Conservation (phyloP, 1,140 invertebrate genomes). For the Halictus rubicundus region DNA sequence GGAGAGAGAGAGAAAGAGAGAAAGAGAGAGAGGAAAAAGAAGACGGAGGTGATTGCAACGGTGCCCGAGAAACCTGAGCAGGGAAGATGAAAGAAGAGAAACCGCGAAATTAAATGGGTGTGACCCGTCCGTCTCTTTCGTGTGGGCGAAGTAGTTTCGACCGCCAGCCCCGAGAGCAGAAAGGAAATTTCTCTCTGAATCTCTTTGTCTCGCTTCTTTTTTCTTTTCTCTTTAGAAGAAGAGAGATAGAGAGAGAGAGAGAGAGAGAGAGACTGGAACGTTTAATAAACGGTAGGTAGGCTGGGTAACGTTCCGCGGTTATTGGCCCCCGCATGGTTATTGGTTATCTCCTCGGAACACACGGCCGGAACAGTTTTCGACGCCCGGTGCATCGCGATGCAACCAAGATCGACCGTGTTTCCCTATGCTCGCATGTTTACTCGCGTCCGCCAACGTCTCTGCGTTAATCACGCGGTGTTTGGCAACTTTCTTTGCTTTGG, state of each 20-base stretch:
- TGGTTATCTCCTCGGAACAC: constrained; percentile 9
- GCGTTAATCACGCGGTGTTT: too few relatives aligned
- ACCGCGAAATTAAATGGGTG: constrained; percentile 67
- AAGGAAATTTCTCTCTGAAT: constrained; percentile 35
- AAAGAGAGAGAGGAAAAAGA: constrained; percentile 3
- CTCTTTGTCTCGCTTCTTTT: too few relatives aligned
- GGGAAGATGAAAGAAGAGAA: constrained; percentile 54
- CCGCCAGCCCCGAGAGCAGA: constrained; percentile 8
- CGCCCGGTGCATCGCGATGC: neutral
- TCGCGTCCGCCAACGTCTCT: too few relatives aligned
- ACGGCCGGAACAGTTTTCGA: constrained; percentile 2
- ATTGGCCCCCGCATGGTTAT: constrained; percentile 24
- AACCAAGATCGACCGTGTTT: too few relatives aligned
- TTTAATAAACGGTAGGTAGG: constrained; percentile 31
- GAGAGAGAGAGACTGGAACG: constrained; percentile 2
- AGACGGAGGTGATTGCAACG: constrained; percentile 47
- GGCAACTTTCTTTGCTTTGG: too few relatives aligned
- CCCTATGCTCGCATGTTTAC: too few relatives aligned
- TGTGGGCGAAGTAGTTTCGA: constrained; percentile 63
- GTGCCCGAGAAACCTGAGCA: constrained; percentile 43
- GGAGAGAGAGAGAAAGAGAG: too few relatives aligned
- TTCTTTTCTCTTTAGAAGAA: too few relatives aligned
- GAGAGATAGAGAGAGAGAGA: neutral
- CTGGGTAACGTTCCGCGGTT: constrained; percentile 30
- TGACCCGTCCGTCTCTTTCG: constrained; percentile 60